Evolutionary conservation across 1,140 invertebrate genomes (phyloP), one percentile per base, ranked within the genome.

Genomic region (Trissolcus basalis): DNA sequence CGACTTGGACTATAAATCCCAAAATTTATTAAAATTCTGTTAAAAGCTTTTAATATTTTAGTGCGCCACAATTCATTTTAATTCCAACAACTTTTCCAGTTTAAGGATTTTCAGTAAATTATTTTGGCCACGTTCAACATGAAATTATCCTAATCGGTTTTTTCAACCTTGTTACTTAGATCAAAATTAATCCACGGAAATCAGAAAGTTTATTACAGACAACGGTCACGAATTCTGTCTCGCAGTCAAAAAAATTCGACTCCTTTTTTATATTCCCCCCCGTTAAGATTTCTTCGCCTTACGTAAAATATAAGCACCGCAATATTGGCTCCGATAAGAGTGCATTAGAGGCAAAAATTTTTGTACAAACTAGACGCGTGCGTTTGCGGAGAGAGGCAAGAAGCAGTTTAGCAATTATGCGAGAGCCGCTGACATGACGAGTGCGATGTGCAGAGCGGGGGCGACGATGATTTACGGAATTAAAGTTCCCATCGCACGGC

Each of bases 321-420:
- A 27, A 27, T 27, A 27, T 27, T 6, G 19, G 19, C 19, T 27
- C 19, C 19, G 19, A 27, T 27, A 27, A 27, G 19, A 27, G 19
- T 27, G 19, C 19, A 27, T 27, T 65, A 61, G 59, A 67, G 64
- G 51, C 19, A 27, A 6, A 1, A 6, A 3, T 27, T 3, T 1
- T 27, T 27, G 2, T 27, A 27, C 19, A 27, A 27, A 1, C 67
- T 39, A 44, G 50, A 68, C 60, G 60, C 70, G 56, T 54, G 58
- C 19, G 19, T 60, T 72, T 80, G 56, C 63, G 44, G 50, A 48
- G 63, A 32, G 19, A 27, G 6, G 19, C 19, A 44, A 27, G 33
- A 64, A 64, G 64, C 65, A 76, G 77, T 79, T 79, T 27, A 69
- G 78, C 69, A 80, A 78, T 80, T 80, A 81, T 76, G 75, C 71